Evolutionary conservation across 1,140 invertebrate species (phyloP), one percentile per base, ranked within the genome.

Genomic region (Papilio polytes): DNA sequence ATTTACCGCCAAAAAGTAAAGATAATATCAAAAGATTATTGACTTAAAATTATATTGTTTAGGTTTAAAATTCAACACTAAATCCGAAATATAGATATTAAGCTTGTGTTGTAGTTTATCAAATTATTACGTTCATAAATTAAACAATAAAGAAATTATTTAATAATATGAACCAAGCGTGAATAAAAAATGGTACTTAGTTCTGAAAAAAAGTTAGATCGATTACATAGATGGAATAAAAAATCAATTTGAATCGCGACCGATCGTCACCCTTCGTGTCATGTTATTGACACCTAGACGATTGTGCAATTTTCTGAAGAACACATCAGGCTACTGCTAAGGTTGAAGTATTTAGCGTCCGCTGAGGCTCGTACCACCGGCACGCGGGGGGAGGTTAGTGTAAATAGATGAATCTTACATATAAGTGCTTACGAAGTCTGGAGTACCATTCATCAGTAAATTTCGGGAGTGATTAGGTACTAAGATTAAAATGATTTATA

Each of bases 381-480:
- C 86, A 89, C 88, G 94, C 90, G 92, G 93, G 94, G 95, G 94
- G 94, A 91, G 92, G 89, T 85, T 91, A 94, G 91, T 94, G 94
- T 91, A 95, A 95, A 95, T 94, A 95, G 87, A 92, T 92, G 91
- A 92, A 82, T 88, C 92, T 95, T 94, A 95, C 94, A 94, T 95
- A 95, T 94, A 95, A 84, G 92, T 91, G 87, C 81, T 88, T 83
- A 89, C 88, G 86, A 90, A 90, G 85, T 92, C 92, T 92, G 91
- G 92, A 92, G 87, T 85, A 89, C 88, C 92, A 94, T 88, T 92
- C 87, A 89, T 89, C 86, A 88, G 85, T 88, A 84, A 80, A 90
- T 88, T 89, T 90, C 85, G 86, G 89, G 87, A 90, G 87, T 89
- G 85, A 85, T 78, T 77, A 77, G 48, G 51, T 85, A 85, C 81